Evolutionary conservation across 1,140 invertebrate genomes (phyloP).

Genomic region (Conus betulinus): DNA sequence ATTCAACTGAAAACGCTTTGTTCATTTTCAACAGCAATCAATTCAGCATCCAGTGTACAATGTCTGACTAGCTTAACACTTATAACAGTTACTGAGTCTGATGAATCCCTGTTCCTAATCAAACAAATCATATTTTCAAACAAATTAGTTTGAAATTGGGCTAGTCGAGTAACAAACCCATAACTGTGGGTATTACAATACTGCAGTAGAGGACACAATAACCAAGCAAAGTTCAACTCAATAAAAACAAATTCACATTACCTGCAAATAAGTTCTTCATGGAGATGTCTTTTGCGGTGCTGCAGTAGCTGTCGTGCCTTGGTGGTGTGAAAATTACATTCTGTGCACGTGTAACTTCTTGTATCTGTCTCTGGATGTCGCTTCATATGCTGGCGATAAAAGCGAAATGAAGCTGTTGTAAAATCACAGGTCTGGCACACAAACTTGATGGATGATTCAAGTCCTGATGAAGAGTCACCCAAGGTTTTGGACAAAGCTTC

Average conservation of each 20-base stretch:
- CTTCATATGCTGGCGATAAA: conserved; percentile 46
- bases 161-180: no score
- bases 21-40: no score
- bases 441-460: conserved; percentile 45
- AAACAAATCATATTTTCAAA: no score
- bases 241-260: background rate
- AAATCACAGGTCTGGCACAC: conserved; percentile 62
- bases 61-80: no score
- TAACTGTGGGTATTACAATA: no score
- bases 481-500: background rate
- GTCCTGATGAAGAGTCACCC: background rate
- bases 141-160: no score
- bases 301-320: conserved; percentile 60
- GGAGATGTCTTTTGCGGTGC: conserved; percentile 76
- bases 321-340: conserved; percentile 61
- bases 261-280: conserved; percentile 74
- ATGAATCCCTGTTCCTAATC: no score
- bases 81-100: no score
- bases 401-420: conserved; percentile 35
- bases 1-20: no score
- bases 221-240: background rate
- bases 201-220: no score
- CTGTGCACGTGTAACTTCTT: conserved; percentile 56
- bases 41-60: no score
- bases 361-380: conserved; percentile 44